Evolutionary conservation across 2,888 invertebrate genomes (phyloP).

Genomic region (Agrotis segetum): DNA sequence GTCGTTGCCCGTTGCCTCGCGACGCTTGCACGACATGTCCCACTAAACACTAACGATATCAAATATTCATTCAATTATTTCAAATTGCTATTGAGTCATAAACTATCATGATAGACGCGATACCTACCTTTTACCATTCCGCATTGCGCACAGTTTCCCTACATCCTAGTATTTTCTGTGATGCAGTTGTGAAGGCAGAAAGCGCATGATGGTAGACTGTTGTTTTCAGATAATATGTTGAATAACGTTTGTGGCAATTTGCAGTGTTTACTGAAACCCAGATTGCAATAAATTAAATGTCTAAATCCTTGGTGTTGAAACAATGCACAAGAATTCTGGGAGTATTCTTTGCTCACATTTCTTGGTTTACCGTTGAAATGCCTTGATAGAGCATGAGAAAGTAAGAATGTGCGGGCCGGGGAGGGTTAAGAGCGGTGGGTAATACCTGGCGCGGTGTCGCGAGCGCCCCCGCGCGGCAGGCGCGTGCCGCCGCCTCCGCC

Average conservation of each 20-base stretch:
- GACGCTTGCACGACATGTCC: constrained; percentile 56
- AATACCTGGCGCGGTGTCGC: constrained; percentile 82
- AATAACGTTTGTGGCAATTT: constrained; percentile 5
- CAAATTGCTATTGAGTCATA: constrained; percentile 61
- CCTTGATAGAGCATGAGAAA: constrained; percentile 63
- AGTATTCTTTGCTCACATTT: constrained; percentile 21
- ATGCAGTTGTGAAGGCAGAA: constrained; percentile 21
- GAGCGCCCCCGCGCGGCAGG: constrained; percentile 83
- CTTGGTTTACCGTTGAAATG: constrained; percentile 45
- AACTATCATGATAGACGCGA: constrained; percentile 39
- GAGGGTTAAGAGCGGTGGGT: constrained; percentile 80
- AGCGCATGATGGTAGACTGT: constrained; percentile 32
- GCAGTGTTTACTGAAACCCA: constrained; percentile 2
- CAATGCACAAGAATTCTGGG: constrained; percentile 40
- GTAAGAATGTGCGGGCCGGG: constrained; percentile 73
- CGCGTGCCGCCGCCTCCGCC: constrained; percentile 87
- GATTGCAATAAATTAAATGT: constrained; percentile 29
- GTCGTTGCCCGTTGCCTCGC: constrained; percentile 63
- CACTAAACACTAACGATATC: constrained; percentile 61
- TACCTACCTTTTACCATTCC: constrained; percentile 46
- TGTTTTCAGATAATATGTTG: constrained; percentile 12
- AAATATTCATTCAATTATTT: constrained; percentile 65
- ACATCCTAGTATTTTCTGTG: constrained; percentile 21
- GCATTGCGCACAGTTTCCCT: constrained; percentile 60
- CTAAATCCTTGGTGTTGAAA: constrained; percentile 22